Percentiles rank a stretch among this genome's conserved stretches.
phyloP scores from a whole-genome alignment of 2,797 vertebrate species.

The Podarcis siculus region DNA sequence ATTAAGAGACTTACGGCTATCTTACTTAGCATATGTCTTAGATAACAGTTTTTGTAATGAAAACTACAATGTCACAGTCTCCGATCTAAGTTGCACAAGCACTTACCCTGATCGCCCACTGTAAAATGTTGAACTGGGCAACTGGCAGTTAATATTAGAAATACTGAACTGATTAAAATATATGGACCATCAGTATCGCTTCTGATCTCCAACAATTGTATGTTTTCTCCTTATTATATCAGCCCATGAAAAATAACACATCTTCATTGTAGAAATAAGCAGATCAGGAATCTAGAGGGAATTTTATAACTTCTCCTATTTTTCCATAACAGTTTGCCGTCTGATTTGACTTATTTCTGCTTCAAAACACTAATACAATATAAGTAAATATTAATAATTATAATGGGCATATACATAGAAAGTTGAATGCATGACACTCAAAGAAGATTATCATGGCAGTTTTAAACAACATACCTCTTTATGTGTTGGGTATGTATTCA shows the following conservation, averaged over 20 bases:
- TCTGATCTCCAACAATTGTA: not conserved
- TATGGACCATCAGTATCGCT: not conserved
- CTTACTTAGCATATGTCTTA: not conserved
- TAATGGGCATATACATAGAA: not conserved
- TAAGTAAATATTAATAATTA: conserved; percentile 37
- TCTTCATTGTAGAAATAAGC: not conserved
- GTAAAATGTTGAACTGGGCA: not conserved
- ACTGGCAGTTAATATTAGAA: conserved; percentile 19
- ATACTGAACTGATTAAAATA: not conserved
- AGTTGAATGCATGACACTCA: conserved; percentile 8
- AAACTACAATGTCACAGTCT: not conserved
- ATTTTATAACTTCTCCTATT: not conserved
- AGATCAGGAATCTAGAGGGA: not conserved
- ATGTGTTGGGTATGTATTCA: not conserved
- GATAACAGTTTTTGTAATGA: not conserved
- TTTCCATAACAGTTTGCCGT: conserved; percentile 25
- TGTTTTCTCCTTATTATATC: conserved; percentile 2
- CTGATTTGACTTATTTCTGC: conserved; percentile 2
- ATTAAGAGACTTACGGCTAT: not conserved
- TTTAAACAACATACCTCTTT: conserved; percentile 21
- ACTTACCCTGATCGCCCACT: not conserved
- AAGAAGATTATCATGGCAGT: not conserved
- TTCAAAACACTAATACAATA: conserved; percentile 26
- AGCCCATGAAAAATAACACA: not conserved
- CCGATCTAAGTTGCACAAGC: not conserved